Percentiles rank a stretch among this genome's conserved stretches.
Conservation (phyloP, 2,113 vertebrate species). For the Chamaea fasciata region DNA sequence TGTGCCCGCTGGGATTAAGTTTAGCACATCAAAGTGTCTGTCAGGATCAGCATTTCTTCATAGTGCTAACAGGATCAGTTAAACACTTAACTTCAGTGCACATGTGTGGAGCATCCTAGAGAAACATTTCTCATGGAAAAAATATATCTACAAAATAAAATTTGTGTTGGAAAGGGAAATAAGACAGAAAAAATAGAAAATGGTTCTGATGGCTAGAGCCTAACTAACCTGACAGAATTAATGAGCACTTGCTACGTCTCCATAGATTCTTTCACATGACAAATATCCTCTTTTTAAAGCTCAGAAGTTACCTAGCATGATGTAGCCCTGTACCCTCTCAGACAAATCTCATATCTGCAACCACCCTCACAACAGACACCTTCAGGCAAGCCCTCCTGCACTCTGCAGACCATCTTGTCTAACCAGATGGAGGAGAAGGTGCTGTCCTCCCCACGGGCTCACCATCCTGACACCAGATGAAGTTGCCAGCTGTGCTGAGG, state of each 20-base stretch:
- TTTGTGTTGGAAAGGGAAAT: not conserved
- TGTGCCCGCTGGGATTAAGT: not conserved
- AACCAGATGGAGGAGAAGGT: not conserved
- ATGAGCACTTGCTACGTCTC: not conserved
- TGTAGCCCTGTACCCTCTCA: not conserved
- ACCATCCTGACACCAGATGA: not conserved
- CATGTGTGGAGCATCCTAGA: not conserved
- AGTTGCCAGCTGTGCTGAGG: not conserved
- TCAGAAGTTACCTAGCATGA: not conserved
- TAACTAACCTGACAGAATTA: not conserved
- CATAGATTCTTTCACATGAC: not conserved
- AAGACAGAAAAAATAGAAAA: not conserved
- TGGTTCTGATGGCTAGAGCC: not conserved
- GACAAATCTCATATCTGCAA: not conserved
- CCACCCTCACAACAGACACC: fast-evolving
- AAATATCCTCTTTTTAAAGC: not conserved
- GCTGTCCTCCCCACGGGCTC: not conserved
- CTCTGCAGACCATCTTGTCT: not conserved
- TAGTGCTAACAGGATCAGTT: not conserved
- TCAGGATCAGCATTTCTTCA: not conserved
- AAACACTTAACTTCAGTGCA: not conserved
- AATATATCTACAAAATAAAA: too few species aligned
- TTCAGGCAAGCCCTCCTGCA: not conserved
- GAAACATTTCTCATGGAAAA: not conserved
- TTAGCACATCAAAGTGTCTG: not conserved